phyloP scores from a whole-genome alignment of 1,140 invertebrate genomes.

The Drosophila elegans region DNA sequence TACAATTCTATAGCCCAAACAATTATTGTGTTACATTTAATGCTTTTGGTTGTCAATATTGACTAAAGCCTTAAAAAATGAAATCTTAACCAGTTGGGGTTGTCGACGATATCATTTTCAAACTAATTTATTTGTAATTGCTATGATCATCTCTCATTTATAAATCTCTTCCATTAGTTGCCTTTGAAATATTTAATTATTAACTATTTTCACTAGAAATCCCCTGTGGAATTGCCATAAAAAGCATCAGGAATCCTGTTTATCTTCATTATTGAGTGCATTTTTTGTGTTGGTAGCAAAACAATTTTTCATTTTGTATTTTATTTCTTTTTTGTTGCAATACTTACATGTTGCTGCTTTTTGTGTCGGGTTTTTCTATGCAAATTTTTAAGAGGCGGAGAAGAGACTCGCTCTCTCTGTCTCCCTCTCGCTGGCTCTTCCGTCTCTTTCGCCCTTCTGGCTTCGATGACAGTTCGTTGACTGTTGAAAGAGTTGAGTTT shows the following conservation, averaged over 20 bases:
- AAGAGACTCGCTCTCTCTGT: slow-evolving; percentile 33
- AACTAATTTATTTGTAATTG: no score
- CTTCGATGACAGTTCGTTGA: slow-evolving; percentile 61
- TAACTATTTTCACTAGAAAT: neutral
- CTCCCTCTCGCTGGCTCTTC: slow-evolving; percentile 9
- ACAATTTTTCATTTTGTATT: slow-evolving; percentile 62
- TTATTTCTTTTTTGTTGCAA: slow-evolving; percentile 16
- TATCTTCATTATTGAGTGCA: slow-evolving; percentile 35
- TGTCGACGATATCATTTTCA: no score
- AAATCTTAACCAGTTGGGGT: no score
- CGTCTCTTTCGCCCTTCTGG: slow-evolving; percentile 3
- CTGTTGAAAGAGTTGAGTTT: slow-evolving; percentile 41
- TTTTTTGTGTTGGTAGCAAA: slow-evolving; percentile 58
- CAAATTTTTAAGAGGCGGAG: slow-evolving; percentile 46
- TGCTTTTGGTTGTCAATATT: no score
- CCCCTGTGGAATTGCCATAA: neutral
- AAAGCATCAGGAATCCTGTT: slow-evolving; percentile 6
- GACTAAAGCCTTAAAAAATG: no score
- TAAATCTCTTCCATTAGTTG: neutral
- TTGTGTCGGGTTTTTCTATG: slow-evolving; percentile 44
- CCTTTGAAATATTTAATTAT: neutral
- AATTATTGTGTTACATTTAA: no score
- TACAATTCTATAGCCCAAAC: no score
- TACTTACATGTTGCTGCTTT: slow-evolving; percentile 66
- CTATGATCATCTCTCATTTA: neutral